A percentile compares a stretch with the other conserved stretches of the same genome.
phyloP scores from a whole-genome alignment of 2,113 vertebrate species.

The Arothron firmamentum region DNA sequence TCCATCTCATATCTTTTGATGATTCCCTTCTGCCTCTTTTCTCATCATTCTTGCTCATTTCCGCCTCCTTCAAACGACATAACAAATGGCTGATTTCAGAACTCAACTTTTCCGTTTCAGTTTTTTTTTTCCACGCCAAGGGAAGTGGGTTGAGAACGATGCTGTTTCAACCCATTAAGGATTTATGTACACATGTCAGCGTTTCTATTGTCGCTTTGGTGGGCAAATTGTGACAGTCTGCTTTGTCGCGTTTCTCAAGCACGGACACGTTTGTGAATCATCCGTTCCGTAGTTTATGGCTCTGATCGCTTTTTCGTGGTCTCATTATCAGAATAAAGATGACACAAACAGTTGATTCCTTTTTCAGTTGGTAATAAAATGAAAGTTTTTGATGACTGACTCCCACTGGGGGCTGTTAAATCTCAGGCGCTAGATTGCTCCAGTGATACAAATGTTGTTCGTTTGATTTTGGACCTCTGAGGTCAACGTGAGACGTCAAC shows the following conservation, averaged over 20 bases:
- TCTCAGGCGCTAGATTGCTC: background rate
- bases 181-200: background rate
- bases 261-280: background rate
- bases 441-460: background rate
- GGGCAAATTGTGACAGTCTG: background rate
- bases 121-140: too few relatives aligned
- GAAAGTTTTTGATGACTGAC: background rate
- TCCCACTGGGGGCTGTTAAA: too few relatives aligned
- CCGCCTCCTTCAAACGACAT: constrained; percentile 6
- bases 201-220: background rate
- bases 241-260: background rate
- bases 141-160: background rate
- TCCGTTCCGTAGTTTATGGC: background rate
- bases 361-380: background rate
- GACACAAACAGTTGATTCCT: background rate
- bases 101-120: too few relatives aligned
- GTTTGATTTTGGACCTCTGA: background rate
- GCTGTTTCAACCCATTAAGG: background rate
- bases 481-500: background rate
- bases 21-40: background rate
- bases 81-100: background rate
- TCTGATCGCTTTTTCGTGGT: background rate
- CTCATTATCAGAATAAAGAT: background rate
- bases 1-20: background rate
- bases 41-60: too few relatives aligned